Evolutionary conservation across 2,797 vertebrate species (phyloP).

Genomic region (Liparis tanakae): DNA sequence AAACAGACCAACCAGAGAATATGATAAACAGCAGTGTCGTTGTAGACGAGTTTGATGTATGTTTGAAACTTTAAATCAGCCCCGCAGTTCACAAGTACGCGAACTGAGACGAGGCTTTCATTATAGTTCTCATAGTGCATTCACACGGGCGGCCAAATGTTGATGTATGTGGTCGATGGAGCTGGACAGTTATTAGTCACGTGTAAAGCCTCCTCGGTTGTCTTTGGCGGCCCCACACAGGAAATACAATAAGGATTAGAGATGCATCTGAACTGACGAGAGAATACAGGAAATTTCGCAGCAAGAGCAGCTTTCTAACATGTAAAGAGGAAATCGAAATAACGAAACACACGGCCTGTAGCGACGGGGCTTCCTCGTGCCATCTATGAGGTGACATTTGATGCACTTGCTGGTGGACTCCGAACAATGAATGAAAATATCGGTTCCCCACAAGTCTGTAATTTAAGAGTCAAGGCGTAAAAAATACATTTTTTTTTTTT

Average conservation of each 20-base stretch:
- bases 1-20: background rate
- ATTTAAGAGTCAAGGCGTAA: background rate
- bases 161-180: background rate
- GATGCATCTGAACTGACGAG: constrained; percentile 12
- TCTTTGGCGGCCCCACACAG: constrained; percentile 40
- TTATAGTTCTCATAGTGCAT: background rate
- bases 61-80: background rate
- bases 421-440: constrained; percentile 3
- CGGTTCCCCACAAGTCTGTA: fast-evolving
- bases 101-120: background rate
- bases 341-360: background rate
- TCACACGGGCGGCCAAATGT: background rate
- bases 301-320: background rate
- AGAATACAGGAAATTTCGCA: background rate
- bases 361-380: background rate
- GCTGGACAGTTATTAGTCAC: background rate
- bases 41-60: background rate
- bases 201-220: background rate
- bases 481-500: fast-evolving
- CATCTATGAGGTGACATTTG: background rate
- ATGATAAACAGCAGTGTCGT: background rate
- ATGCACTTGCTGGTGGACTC: background rate
- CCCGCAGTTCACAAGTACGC: background rate
- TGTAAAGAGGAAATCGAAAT: background rate
- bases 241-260: constrained; percentile 28